Evolutionary conservation across 1,140 invertebrate genomes (phyloP).

Genomic region (Tetragonula clypearis): DNA sequence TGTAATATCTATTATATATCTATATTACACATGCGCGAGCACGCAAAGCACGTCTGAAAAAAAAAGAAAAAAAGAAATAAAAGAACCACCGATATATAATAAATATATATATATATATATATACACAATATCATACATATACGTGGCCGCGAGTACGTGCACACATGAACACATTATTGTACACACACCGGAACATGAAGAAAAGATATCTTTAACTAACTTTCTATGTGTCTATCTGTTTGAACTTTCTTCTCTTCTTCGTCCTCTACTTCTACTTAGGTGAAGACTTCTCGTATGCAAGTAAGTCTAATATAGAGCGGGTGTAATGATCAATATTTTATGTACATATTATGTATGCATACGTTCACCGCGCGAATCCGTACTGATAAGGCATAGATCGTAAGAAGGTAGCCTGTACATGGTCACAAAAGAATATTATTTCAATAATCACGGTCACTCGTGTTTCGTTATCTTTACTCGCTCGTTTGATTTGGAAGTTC

Average conservation of each 20-base stretch:
- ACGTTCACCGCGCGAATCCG: conserved; percentile 28
- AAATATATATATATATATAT: no score
- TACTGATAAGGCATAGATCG: conserved; percentile 32
- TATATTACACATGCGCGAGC: conserved; percentile 17
- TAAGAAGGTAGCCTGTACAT: conserved; percentile 38
- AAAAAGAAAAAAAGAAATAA: no score
- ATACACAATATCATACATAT: neutral
- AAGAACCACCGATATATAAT: no score
- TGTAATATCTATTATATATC: neutral
- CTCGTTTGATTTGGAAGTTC: conserved; percentile 56
- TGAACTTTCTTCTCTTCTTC: conserved; percentile 77
- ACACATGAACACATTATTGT: conserved; percentile 10
- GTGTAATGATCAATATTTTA: conserved; percentile 49
- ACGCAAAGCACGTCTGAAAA: neutral
- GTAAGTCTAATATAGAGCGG: conserved; percentile 74
- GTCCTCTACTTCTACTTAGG: conserved; percentile 79
- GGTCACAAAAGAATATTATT: neutral
- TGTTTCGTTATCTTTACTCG: conserved; percentile 43
- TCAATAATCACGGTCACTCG: no score
- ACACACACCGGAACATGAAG: conserved; percentile 51
- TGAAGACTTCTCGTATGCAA: conserved; percentile 81
- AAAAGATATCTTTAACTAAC: conserved; percentile 73
- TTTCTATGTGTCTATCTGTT: conserved; percentile 80
- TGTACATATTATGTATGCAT: conserved; percentile 46
- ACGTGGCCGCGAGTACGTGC: neutral